phyloP scores from a whole-genome alignment of 2,888 invertebrate species.

The Polia nebulosa region DNA sequence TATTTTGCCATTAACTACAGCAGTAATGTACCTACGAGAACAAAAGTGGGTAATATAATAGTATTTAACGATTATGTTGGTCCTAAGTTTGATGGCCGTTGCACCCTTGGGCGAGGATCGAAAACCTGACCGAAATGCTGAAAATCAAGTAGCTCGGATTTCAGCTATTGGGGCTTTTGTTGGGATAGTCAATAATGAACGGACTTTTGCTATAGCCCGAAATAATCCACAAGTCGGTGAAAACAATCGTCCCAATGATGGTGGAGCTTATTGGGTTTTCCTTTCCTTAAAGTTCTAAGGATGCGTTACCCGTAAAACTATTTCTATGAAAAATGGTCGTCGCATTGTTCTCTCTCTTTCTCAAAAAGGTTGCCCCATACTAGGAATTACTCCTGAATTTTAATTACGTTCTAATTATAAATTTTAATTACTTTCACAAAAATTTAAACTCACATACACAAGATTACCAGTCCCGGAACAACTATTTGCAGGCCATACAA shows the following conservation, averaged over 20 bases:
- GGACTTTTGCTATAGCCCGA: background rate
- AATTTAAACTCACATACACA: too few relatives aligned
- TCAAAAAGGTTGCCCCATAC: too few relatives aligned
- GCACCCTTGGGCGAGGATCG: slow-evolving; percentile 4
- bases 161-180: background rate
- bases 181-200: slow-evolving; percentile 2
- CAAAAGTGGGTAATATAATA: slow-evolving; percentile 19
- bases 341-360: too few relatives aligned
- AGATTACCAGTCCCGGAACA: too few relatives aligned
- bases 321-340: background rate
- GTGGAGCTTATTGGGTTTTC: background rate
- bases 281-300: too few relatives aligned
- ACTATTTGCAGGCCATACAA: too few relatives aligned
- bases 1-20: slow-evolving; percentile 25
- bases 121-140: slow-evolving; percentile 19
- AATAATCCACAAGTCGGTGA: background rate
- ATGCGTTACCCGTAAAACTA: background rate
- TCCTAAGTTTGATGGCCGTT: slow-evolving; percentile 8
- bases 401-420: too few relatives aligned
- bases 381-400: too few relatives aligned
- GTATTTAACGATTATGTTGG: slow-evolving; percentile 34
- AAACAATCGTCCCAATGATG: background rate
- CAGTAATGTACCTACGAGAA: background rate
- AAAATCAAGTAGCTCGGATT: background rate
- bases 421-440: too few relatives aligned